Conservation (phyloP, 2,113 vertebrate species). For the Callionymus lyra region DNA sequence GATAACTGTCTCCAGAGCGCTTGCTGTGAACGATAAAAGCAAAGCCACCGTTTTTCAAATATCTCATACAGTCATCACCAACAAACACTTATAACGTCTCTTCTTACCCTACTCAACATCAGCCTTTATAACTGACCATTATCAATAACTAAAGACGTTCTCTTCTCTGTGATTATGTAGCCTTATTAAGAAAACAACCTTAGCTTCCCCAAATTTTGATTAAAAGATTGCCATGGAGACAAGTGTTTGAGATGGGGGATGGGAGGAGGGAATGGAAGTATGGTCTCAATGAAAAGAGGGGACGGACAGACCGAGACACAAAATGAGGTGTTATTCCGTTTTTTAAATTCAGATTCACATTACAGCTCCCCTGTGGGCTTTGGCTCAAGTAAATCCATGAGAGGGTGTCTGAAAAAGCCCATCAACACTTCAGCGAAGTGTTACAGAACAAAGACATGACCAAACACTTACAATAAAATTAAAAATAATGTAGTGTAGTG, state of each 20-base stretch:
- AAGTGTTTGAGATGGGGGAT: constrained; percentile 29
- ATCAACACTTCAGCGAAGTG: constrained; percentile 8
- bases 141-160: not conserved
- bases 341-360: constrained; percentile 27
- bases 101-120: not conserved
- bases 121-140: too few species aligned
- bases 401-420: constrained; percentile 16
- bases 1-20: constrained; percentile 65
- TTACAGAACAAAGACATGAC: constrained; percentile 16
- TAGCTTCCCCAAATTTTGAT: constrained; percentile 26
- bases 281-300: constrained; percentile 34
- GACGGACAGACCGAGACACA: constrained; percentile 27
- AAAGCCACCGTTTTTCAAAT: constrained; percentile 5
- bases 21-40: constrained; percentile 61
- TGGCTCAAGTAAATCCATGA: constrained; percentile 12
- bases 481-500: constrained; percentile 9
- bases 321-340: constrained; percentile 29
- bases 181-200: constrained; percentile 18
- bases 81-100: not conserved
- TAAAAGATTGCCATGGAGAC: constrained; percentile 52
- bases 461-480: constrained; percentile 4
- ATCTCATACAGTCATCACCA: constrained; percentile 1
- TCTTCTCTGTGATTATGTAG: constrained; percentile 3
- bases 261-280: constrained; percentile 22
- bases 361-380: constrained; percentile 28